Percentiles rank a stretch among this genome's conserved stretches.
phyloP scores from a whole-genome alignment of 2,113 vertebrate species.

The Tragelaphus buxtoni region DNA sequence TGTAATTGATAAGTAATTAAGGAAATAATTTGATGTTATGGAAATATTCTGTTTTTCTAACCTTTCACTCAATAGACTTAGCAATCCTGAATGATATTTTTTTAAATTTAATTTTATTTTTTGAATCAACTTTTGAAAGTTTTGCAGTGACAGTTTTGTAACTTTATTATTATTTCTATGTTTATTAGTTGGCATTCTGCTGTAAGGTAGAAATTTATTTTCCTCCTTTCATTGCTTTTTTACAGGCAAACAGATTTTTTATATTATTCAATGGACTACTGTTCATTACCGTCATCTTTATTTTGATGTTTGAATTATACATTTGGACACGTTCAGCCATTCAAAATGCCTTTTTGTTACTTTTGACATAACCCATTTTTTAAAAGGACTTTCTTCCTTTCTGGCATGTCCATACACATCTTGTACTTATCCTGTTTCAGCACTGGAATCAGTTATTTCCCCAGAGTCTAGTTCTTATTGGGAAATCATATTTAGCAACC shows the following conservation, averaged over 20 bases:
- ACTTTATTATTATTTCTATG: neutral
- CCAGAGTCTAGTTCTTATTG: neutral
- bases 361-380: neutral
- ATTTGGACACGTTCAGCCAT: neutral
- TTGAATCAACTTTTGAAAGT: neutral
- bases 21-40: neutral
- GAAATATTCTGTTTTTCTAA: neutral
- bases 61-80: neutral
- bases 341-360: neutral
- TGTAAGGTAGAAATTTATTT: neutral
- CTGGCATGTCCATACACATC: neutral
- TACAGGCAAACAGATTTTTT: neutral
- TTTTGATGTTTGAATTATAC: neutral
- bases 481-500: neutral
- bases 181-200: neutral
- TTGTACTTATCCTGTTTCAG: neutral
- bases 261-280: neutral
- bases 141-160: neutral
- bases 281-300: neutral
- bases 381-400: neutral
- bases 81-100: neutral
- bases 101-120: neutral
- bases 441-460: neutral
- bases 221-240: neutral
- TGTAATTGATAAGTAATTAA: neutral